Evolutionary conservation across 2,113 vertebrate genomes (phyloP).

Genomic region (Prinia subflava): DNA sequence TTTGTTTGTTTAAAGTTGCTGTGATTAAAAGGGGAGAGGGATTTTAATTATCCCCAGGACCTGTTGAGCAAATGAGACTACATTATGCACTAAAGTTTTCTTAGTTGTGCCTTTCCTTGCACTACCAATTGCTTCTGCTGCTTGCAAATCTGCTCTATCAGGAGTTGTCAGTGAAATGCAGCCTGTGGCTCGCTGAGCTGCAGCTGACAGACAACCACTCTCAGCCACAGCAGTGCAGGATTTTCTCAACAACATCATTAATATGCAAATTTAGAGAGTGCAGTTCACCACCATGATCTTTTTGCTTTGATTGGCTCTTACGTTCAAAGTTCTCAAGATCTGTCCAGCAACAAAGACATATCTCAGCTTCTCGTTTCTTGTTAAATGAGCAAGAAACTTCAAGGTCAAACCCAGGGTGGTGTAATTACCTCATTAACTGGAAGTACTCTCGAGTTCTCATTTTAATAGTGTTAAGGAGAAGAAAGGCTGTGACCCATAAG

Average conservation of each 20-base stretch:
- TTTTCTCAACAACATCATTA: neutral
- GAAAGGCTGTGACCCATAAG: neutral
- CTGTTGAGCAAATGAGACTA: neutral
- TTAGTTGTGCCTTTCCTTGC: neutral
- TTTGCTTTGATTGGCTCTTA: neutral
- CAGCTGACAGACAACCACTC: neutral
- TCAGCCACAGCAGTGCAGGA: neutral
- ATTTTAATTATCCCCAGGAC: neutral
- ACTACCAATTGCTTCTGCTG: neutral
- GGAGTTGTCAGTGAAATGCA: neutral
- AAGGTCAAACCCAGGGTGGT: constrained; percentile 7
- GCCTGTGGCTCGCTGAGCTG: neutral
- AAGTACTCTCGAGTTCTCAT: neutral
- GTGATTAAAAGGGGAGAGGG: neutral
- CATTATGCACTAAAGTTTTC: neutral
- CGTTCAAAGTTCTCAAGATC: neutral
- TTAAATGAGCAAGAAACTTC: constrained; percentile 21
- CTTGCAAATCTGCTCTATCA: neutral
- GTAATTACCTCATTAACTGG: constrained; percentile 47
- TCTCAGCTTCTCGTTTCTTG: neutral
- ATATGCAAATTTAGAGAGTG: constrained; percentile 11
- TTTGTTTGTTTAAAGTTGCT: neutral
- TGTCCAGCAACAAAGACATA: neutral
- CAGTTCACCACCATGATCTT: neutral
- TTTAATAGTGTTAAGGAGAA: neutral